A percentile compares a stretch with the other conserved stretches of the same genome.
Conservation (phyloP, 1,140 invertebrate genomes). For the Bombus fervidus region DNA sequence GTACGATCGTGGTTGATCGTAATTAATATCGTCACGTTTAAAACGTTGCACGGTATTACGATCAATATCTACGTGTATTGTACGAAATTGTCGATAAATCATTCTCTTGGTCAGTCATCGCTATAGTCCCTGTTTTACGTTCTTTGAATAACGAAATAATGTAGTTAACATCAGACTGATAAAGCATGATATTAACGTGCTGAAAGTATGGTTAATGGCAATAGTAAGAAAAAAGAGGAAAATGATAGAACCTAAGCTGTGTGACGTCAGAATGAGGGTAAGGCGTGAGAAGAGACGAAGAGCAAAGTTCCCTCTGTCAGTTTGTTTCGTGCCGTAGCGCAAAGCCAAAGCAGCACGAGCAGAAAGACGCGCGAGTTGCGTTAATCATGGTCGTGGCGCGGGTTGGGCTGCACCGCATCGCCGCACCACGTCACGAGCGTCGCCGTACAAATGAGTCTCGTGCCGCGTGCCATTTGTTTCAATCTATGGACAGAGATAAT, state of each 20-base stretch:
- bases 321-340: slow-evolving; percentile 15
- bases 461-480: slow-evolving; percentile 78
- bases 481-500: slow-evolving; percentile 79
- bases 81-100: no score
- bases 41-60: no score
- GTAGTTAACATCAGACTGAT: not conserved
- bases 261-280: slow-evolving; percentile 9
- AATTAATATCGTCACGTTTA: no score
- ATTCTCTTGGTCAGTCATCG: no score
- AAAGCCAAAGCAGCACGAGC: not conserved
- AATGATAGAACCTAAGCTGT: not conserved
- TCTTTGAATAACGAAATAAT: not conserved
- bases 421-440: not conserved
- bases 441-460: slow-evolving; percentile 51
- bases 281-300: slow-evolving; percentile 72
- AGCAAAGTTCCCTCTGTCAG: slow-evolving; percentile 64
- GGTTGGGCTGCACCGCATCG: not conserved
- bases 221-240: not conserved
- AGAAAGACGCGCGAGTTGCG: not conserved
- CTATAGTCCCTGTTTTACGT: no score
- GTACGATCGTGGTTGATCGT: no score
- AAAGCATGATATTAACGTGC: no score
- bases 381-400: not conserved
- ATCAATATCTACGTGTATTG: no score
- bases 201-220: not conserved